Evolutionary conservation across 2,113 vertebrate genomes (phyloP).

Genomic region (Ceyx cyanopectus): DNA sequence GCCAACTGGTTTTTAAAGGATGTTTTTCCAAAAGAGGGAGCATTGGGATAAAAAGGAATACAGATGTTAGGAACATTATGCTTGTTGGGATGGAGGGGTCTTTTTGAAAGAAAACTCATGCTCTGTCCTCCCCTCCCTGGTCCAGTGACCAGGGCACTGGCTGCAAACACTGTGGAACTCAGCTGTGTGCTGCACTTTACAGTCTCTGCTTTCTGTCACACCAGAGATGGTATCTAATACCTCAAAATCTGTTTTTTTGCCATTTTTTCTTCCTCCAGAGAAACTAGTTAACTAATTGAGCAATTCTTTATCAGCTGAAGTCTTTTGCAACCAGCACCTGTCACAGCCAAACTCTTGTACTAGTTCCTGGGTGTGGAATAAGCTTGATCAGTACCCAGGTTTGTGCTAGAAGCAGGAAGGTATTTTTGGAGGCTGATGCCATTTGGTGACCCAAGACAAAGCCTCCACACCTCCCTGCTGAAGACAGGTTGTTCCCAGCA

Average conservation of each 20-base stretch:
- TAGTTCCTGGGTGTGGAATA: neutral
- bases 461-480: neutral
- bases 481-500: neutral
- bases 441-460: neutral
- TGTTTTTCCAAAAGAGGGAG: neutral
- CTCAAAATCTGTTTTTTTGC: neutral
- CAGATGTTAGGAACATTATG: neutral
- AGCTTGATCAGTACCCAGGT: neutral
- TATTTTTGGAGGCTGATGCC: neutral
- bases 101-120: neutral
- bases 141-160: neutral
- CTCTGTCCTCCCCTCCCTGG: neutral
- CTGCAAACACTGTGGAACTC: neutral
- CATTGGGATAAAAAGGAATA: neutral
- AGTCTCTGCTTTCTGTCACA: neutral
- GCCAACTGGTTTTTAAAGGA: neutral
- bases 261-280: neutral
- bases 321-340: neutral
- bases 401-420: neutral
- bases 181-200: neutral
- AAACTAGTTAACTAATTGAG: neutral
- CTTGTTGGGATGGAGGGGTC: neutral
- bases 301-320: neutral
- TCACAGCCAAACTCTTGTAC: neutral
- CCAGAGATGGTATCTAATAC: neutral